These are phyloP conservation scores for Callospermophilus lateralis DNA, from an alignment of 2,113 vertebrate species.

Conservation along the genomic window DNA sequence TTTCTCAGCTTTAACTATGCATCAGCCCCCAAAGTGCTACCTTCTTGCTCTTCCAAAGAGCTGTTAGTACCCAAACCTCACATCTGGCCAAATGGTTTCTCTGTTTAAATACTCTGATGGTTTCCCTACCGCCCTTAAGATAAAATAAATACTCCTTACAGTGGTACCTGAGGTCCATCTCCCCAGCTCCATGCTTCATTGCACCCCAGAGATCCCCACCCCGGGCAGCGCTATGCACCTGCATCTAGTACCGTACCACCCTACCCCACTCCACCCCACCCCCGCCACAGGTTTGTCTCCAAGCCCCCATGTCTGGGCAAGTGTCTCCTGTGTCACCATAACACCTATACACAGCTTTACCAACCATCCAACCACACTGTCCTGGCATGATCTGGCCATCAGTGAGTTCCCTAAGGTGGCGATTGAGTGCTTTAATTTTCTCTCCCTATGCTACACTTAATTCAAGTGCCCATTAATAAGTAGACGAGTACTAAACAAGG, in stretches of 20 bases:
- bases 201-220: not conserved
- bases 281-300: not conserved
- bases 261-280: not conserved
- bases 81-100: not conserved
- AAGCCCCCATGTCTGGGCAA: not conserved
- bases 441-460: not conserved
- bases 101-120: not conserved
- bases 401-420: not conserved
- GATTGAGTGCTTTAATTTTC: conserved; percentile 41
- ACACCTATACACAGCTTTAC: not conserved
- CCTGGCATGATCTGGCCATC: not conserved
- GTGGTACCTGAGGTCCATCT: not conserved
- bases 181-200: not conserved
- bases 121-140: not conserved
- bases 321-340: not conserved
- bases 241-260: too few species aligned
- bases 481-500: conserved; percentile 13
- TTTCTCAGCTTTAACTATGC: not conserved
- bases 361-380: not conserved
- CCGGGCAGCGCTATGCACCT: not conserved
- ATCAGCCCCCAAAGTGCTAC: not conserved
- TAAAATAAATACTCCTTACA: not conserved
- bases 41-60: not conserved
- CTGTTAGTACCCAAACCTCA: not conserved
- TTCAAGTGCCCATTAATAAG: not conserved